Conservation (phyloP, 2,888 invertebrate species). For the Epinotia bilunana region DNA sequence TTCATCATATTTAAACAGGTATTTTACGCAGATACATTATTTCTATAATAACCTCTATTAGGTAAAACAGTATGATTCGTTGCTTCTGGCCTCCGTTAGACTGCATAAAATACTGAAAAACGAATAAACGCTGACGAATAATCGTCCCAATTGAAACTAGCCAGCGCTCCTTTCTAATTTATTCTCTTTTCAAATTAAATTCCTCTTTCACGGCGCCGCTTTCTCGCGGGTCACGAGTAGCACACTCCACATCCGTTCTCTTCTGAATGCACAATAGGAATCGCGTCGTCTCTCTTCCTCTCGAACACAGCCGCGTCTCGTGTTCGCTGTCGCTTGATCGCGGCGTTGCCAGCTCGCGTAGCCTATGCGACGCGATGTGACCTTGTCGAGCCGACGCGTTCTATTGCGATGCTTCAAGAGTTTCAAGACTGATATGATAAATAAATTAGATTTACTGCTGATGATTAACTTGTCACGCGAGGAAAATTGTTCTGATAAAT, state of each 20-base stretch:
- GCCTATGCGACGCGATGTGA: slow-evolving; percentile 64
- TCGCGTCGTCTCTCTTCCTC: slow-evolving; percentile 62
- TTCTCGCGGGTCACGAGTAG: slow-evolving; percentile 81
- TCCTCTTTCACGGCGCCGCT: slow-evolving; percentile 66
- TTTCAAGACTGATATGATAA: slow-evolving; percentile 64
- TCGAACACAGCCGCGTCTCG: slow-evolving; percentile 32
- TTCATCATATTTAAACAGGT: not conserved
- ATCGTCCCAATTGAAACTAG: slow-evolving; percentile 23
- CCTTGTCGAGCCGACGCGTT: slow-evolving; percentile 76
- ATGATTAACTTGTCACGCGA: slow-evolving; percentile 49
- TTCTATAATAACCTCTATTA: not conserved
- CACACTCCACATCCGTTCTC: slow-evolving; percentile 77
- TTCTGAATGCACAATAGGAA: slow-evolving; percentile 77
- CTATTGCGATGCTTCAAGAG: slow-evolving; percentile 58
- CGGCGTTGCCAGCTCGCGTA: slow-evolving; percentile 72
- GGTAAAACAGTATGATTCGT: not conserved
- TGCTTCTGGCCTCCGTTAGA: not conserved
- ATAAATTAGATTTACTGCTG: slow-evolving; percentile 61
- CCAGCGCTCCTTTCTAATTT: slow-evolving; percentile 70
- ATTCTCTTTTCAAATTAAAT: slow-evolving; percentile 73
- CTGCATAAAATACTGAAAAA: slow-evolving; percentile 25
- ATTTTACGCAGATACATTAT: not conserved
- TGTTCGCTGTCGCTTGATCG: slow-evolving; percentile 59
- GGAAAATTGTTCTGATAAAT: slow-evolving; percentile 20
- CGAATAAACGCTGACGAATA: not conserved